Conservation (phyloP, 2,888 invertebrate genomes). For the Caenorhabditis sp. region DNA sequence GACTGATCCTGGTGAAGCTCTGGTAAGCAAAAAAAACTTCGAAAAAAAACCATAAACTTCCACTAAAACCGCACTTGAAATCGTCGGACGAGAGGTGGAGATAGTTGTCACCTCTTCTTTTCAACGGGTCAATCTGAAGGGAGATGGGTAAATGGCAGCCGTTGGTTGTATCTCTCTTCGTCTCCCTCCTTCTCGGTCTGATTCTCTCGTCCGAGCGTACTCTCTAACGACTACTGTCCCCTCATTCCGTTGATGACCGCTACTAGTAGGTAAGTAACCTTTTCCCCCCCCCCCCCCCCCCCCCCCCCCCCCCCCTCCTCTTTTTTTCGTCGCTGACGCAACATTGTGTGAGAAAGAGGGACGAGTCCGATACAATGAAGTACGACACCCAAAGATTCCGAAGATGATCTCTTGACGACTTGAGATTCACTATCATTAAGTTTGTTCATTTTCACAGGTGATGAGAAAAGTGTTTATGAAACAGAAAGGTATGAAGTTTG, state of each 20-base stretch:
- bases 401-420: neutral
- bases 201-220: neutral
- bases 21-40: too few species aligned
- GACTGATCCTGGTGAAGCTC: too few species aligned
- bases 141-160: constrained; percentile 11
- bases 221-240: constrained; percentile 18
- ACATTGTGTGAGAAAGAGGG: constrained; percentile 8
- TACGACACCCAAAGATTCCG: too few species aligned
- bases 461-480: too few species aligned
- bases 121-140: constrained; percentile 17
- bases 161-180: neutral
- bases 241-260: neutral
- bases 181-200: neutral
- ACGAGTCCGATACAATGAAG: neutral
- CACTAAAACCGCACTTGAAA: neutral
- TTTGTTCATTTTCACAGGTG: too few species aligned
- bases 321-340: neutral
- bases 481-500: too few species aligned
- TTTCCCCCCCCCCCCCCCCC: too few species aligned
- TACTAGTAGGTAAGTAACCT: constrained; percentile 15
- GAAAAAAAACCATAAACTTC: neutral
- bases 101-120: constrained; percentile 8
- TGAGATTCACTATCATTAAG: neutral
- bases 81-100: too few species aligned
- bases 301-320: neutral